Conservation (phyloP, 2,113 vertebrate species). For the Gasterosteus nipponicus region DNA sequence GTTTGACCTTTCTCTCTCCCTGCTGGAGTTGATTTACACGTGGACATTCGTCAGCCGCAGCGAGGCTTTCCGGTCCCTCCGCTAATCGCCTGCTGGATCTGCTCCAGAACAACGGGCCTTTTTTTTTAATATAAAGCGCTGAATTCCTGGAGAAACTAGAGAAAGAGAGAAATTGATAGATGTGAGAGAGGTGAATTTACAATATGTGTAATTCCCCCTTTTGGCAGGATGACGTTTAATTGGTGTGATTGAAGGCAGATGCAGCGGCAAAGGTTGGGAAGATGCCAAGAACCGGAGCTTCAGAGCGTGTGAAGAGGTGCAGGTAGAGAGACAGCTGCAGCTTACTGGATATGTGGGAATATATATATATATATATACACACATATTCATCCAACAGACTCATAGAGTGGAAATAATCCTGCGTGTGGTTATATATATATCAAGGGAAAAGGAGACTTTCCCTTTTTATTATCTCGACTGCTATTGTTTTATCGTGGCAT, state of each 20-base stretch:
- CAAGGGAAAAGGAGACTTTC: not conserved
- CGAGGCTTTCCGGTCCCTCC: constrained; percentile 36
- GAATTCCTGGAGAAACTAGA: constrained; percentile 48
- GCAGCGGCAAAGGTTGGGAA: constrained; percentile 13
- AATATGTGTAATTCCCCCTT: constrained; percentile 9
- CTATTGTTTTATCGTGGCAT: not conserved
- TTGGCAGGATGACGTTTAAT: constrained; percentile 44
- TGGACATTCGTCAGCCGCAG: constrained; percentile 40
- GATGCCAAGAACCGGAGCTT: constrained; percentile 17
- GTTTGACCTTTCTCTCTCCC: constrained; percentile 15
- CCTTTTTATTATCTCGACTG: not conserved
- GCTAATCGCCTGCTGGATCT: constrained; percentile 56
- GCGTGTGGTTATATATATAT: not conserved
- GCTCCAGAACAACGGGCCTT: constrained; percentile 40
- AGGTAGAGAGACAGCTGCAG: constrained; percentile 1
- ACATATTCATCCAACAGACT: not conserved
- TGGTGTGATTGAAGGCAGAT: constrained; percentile 29
- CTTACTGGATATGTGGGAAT: not conserved
- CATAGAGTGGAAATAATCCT: constrained; percentile 5
- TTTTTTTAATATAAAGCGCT: constrained; percentile 45
- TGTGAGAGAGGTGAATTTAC: constrained; percentile 18
- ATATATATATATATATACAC: not conserved
- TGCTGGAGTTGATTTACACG: constrained; percentile 50
- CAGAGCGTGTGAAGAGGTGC: constrained; percentile 7
- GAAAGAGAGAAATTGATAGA: constrained; percentile 19